phyloP scores from a whole-genome alignment of 2,797 vertebrate species.

The Rhinella marina region DNA sequence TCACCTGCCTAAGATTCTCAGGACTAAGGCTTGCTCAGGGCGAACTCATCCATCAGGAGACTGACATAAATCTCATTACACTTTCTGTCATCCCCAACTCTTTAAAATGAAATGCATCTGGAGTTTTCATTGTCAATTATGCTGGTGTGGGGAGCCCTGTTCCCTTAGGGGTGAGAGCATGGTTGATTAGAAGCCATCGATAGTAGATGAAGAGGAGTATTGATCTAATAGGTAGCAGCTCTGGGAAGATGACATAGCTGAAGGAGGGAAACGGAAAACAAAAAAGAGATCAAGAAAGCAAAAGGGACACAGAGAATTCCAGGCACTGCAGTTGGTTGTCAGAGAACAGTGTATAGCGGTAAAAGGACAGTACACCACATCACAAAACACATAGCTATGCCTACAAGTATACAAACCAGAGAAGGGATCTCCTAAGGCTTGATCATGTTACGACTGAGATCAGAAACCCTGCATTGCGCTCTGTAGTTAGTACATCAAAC shows the following conservation, averaged over 20 bases:
- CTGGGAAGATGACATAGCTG: not conserved
- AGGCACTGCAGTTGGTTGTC: not conserved
- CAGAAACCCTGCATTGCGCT: no score
- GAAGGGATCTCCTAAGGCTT: no score
- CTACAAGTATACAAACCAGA: no score
- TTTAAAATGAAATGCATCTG: constrained; percentile 56
- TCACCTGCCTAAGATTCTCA: constrained; percentile 45
- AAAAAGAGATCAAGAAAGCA: not conserved
- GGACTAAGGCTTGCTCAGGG: constrained; percentile 33
- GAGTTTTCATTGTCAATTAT: constrained; percentile 53
- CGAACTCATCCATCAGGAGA: constrained; percentile 50
- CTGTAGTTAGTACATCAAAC: no score
- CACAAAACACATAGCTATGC: no score
- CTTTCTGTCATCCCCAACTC: constrained; percentile 40
- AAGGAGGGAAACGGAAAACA: not conserved
- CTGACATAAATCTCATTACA: constrained; percentile 54
- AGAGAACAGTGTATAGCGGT: not conserved
- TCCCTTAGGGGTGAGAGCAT: constrained; percentile 45
- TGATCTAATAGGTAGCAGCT: constrained; percentile 51
- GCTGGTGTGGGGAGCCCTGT: constrained; percentile 21
- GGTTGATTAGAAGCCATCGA: constrained; percentile 59
- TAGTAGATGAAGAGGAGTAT: constrained; percentile 59
- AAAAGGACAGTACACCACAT: not conserved
- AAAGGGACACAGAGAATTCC: not conserved
- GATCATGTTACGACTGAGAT: no score